Percentiles rank a stretch among this genome's conserved stretches.
Conservation (phyloP, 2,888 invertebrate genomes). For the Metallyticus violacea region DNA sequence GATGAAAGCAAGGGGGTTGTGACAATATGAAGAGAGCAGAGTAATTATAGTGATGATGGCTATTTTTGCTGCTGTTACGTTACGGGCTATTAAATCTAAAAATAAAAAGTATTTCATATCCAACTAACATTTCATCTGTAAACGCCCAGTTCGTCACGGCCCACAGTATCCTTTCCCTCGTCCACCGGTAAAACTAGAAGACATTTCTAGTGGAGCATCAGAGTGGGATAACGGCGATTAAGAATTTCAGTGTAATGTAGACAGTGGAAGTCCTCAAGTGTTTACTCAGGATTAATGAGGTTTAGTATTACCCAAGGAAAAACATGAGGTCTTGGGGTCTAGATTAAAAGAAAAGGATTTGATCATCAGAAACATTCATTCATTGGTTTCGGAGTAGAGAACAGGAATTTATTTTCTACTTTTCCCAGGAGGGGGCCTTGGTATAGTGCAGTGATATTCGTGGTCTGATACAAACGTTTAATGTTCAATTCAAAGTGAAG, state of each 20-base stretch:
- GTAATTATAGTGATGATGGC: constrained; percentile 32
- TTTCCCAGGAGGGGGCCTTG: too few relatives aligned
- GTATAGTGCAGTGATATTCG: too few relatives aligned
- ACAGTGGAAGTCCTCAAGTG: not conserved
- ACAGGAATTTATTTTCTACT: too few relatives aligned
- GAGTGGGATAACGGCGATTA: not conserved
- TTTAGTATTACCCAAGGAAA: not conserved
- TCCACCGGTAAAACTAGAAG: not conserved
- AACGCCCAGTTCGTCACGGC: constrained; percentile 29
- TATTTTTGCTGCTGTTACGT: constrained; percentile 33
- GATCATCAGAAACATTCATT: too few relatives aligned
- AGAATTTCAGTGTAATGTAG: not conserved
- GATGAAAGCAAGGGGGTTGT: too few relatives aligned
- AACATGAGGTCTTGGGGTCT: not conserved
- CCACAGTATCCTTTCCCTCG: constrained; percentile 27
- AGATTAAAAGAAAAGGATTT: not conserved
- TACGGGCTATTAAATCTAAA: constrained; percentile 31
- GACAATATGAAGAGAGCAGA: constrained; percentile 35
- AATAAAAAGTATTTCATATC: too few relatives aligned
- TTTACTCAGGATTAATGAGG: too few relatives aligned
- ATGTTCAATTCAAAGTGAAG: not conserved
- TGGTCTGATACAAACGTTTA: too few relatives aligned
- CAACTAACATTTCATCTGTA: too few relatives aligned
- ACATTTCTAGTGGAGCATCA: not conserved
- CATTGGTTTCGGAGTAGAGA: too few relatives aligned